phyloP scores from a whole-genome alignment of 2,888 invertebrate genomes.

The Cephus runcator region DNA sequence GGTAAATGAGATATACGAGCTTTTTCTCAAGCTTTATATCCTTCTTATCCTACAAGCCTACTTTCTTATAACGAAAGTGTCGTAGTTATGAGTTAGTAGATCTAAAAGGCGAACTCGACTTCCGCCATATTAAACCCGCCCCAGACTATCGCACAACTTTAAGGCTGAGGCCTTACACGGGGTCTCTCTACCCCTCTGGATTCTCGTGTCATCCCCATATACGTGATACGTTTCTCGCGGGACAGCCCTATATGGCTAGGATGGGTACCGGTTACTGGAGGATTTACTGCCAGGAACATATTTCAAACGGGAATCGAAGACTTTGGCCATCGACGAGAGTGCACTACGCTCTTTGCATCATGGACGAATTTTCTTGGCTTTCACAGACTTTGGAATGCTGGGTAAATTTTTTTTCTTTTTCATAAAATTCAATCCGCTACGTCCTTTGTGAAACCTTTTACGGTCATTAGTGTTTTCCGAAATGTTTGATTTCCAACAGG shows the following conservation, averaged over 20 bases:
- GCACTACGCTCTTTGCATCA: conserved; percentile 8
- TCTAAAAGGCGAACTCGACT: conserved; percentile 40
- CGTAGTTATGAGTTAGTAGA: conserved; percentile 49
- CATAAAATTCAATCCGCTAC: neutral
- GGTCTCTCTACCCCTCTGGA: neutral
- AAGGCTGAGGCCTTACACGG: conserved; percentile 27
- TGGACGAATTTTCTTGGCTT: neutral
- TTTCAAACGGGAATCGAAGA: conserved; percentile 36
- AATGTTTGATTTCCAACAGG: neutral
- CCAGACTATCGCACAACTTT: conserved; percentile 44
- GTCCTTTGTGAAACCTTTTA: neutral
- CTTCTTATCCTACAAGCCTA: neutral
- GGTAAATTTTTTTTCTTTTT: neutral
- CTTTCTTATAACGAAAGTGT: neutral
- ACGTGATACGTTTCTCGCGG: conserved; percentile 37
- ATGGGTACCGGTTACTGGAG: conserved; percentile 35
- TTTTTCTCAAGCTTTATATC: neutral
- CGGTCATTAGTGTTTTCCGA: neutral
- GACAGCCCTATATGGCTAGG: conserved; percentile 24
- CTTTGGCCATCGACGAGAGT: conserved; percentile 24
- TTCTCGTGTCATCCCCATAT: conserved; percentile 19
- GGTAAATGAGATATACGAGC: neutral
- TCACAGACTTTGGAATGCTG: neutral
- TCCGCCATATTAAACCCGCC: conserved; percentile 53
- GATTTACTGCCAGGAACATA: conserved; percentile 46